Evolutionary conservation across 2,113 vertebrate species (phyloP).

Genomic region (Peromyscus polionotus): DNA sequence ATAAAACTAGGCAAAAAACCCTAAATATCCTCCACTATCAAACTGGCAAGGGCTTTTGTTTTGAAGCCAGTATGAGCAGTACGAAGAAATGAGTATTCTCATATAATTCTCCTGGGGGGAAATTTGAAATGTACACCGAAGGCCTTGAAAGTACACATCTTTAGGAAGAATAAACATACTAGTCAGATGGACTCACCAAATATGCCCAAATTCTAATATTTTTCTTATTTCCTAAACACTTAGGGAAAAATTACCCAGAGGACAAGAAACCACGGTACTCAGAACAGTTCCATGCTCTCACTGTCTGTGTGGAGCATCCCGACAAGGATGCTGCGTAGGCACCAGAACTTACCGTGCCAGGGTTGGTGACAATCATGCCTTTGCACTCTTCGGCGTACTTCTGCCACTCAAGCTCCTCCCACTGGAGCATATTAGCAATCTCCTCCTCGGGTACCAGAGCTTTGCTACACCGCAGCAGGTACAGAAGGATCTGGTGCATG

Average conservation of each 20-base stretch:
- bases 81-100: background rate
- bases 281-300: conserved; percentile 38
- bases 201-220: background rate
- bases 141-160: background rate
- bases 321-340: background rate
- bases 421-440: conserved; percentile 99
- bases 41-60: background rate
- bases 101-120: background rate
- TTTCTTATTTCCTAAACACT: conserved; percentile 32
- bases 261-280: background rate
- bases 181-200: background rate
- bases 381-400: conserved; percentile 99
- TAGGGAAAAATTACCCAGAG: conserved; percentile 26
- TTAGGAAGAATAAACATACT: conserved; percentile 30
- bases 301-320: too few relatives aligned
- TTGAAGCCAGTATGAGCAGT: conserved; percentile 24
- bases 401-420: conserved; percentile 99
- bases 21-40: background rate
- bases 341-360: conserved; percentile 93
- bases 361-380: conserved; percentile 99
- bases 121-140: background rate
- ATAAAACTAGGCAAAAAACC: conserved; percentile 46
- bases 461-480: conserved; percentile 95
- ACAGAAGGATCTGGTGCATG: conserved; percentile 99
- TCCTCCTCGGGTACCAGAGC: conserved; percentile 97